Evolutionary conservation across 2,797 vertebrate genomes (phyloP).

Genomic region (Sparus aurata): DNA sequence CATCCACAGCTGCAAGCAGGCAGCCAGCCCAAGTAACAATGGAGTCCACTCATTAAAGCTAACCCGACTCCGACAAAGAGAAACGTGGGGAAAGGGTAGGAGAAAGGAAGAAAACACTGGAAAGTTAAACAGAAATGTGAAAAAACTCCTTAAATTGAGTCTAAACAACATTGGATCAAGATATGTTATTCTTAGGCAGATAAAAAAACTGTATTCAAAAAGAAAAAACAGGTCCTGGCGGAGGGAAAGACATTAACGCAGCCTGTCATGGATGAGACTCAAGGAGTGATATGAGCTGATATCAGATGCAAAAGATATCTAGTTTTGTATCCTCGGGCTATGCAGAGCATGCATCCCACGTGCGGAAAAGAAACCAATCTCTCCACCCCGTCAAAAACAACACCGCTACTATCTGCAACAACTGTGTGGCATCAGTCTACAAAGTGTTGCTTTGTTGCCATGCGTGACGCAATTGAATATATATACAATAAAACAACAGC

Average conservation of each 20-base stretch:
- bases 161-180: not conserved
- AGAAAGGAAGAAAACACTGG: conserved; percentile 10
- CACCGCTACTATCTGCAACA: conserved; percentile 34
- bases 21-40: conserved; percentile 79
- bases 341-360: conserved; percentile 66
- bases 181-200: not conserved
- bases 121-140: conserved; percentile 12
- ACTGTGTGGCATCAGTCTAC: conserved; percentile 20
- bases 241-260: conserved; percentile 28
- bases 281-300: conserved; percentile 64
- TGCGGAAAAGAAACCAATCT: conserved; percentile 67
- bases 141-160: conserved; percentile 43
- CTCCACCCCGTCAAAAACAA: conserved; percentile 42
- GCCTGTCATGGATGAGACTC: conserved; percentile 51
- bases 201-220: conserved; percentile 2
- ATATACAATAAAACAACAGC: conserved; percentile 1
- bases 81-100: conserved; percentile 14
- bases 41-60: conserved; percentile 82
- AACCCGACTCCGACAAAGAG: conserved; percentile 62
- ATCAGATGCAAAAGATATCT: conserved; percentile 70
- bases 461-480: conserved; percentile 34
- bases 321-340: conserved; percentile 56
- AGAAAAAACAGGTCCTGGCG: conserved; percentile 15
- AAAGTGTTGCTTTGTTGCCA: conserved; percentile 6
- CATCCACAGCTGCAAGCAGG: conserved; percentile 86